These are phyloP conservation scores for Perca flavescens DNA, from an alignment of 2,113 vertebrate genomes.

Conservation along the genomic window DNA sequence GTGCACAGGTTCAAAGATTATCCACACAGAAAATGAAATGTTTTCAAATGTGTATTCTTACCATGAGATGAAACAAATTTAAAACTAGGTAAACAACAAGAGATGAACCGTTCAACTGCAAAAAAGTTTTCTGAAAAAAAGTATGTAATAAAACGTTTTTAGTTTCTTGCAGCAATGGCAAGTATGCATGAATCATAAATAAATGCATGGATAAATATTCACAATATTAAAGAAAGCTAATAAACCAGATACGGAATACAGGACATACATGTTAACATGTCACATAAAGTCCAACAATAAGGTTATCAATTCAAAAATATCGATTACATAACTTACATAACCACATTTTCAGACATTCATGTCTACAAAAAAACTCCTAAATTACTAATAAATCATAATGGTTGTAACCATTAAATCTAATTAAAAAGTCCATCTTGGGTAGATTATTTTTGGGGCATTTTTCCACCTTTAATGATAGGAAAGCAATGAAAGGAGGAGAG, in stretches of 20 bases:
- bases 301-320: not conserved
- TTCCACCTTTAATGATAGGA: too few species aligned
- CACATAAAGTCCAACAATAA: not conserved
- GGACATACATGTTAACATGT: not conserved
- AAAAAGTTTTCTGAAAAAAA: not conserved
- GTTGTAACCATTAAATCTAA: not conserved
- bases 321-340: not conserved
- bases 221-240: not conserved
- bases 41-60: conserved; percentile 31
- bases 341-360: not conserved
- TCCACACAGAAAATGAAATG: conserved; percentile 67
- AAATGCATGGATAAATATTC: too few species aligned
- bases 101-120: conserved; percentile 28
- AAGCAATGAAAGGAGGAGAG: too few species aligned
- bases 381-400: not conserved
- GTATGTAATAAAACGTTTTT: not conserved
- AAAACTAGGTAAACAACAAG: conserved; percentile 14
- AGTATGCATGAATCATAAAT: not conserved
- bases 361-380: not conserved
- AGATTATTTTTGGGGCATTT: too few species aligned
- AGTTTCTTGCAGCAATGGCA: not conserved
- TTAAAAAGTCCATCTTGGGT: not conserved
- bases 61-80: conserved; percentile 29
- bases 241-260: not conserved
- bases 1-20: conserved; percentile 63